Evolutionary conservation across 2,888 invertebrate genomes (phyloP).

Genomic region (Lucinisca nassula): DNA sequence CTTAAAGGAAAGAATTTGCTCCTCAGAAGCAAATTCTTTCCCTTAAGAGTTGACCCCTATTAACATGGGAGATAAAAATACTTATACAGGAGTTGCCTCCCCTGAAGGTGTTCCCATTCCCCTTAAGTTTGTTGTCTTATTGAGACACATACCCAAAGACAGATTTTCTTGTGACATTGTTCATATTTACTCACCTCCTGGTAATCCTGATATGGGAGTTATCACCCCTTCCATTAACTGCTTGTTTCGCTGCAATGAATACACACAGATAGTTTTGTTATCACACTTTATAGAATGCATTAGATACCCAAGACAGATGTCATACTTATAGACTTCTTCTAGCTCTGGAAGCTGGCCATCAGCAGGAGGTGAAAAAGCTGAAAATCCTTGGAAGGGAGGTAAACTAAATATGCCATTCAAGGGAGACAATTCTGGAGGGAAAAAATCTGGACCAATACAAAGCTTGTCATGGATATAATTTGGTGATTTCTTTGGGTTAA

Average conservation of each 20-base stretch:
- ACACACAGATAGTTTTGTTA: conserved; percentile 69
- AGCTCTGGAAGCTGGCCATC: conserved; percentile 34
- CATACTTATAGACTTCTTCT: conserved; percentile 55
- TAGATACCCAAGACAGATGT: conserved; percentile 62
- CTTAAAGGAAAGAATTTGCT: no score
- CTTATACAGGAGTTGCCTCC: no score
- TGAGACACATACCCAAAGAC: no score
- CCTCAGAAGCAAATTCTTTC: no score
- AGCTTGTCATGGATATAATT: neutral
- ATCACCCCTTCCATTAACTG: conserved; percentile 92
- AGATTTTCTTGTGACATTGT: no score
- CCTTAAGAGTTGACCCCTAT: no score
- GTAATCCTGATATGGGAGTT: conserved; percentile 78
- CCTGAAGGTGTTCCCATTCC: no score
- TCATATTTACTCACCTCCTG: conserved; percentile 70
- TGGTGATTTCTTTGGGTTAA: neutral
- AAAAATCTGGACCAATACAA: neutral
- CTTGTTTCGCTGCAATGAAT: conserved; percentile 92
- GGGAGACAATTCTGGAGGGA: neutral
- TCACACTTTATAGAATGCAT: conserved; percentile 66
- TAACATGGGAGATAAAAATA: no score
- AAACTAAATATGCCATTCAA: conserved; percentile 21
- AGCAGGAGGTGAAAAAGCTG: conserved; percentile 3
- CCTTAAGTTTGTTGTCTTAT: no score
- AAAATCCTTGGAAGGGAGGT: conserved; percentile 38